Conservation (phyloP, 2,113 vertebrate species). For the Nymphicus hollandicus region DNA sequence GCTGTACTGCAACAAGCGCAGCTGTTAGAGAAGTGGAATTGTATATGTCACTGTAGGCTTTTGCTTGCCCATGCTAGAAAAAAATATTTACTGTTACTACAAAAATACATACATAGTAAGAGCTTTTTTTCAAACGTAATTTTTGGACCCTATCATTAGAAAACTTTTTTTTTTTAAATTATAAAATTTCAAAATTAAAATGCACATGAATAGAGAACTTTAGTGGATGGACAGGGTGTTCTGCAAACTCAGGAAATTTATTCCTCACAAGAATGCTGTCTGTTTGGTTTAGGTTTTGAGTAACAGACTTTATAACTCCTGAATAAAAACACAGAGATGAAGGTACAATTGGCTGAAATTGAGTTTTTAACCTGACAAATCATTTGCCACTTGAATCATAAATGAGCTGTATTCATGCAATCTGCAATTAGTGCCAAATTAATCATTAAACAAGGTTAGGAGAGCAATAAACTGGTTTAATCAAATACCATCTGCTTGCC, state of each 20-base stretch:
- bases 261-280: background rate
- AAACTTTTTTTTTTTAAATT: background rate
- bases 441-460: background rate
- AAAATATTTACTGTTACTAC: background rate
- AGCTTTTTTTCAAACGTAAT: background rate
- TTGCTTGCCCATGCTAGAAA: background rate
- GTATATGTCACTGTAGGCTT: background rate
- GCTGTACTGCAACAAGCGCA: background rate
- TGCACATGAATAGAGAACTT: background rate
- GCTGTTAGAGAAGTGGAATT: background rate
- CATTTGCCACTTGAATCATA: background rate
- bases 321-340: background rate
- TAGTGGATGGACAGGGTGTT: background rate
- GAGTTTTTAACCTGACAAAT: background rate
- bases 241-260: background rate
- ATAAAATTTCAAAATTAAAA: background rate
- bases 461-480: background rate
- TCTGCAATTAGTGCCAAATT: background rate
- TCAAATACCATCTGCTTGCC: background rate
- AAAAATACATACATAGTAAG: background rate
- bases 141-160: background rate
- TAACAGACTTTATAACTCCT: background rate
- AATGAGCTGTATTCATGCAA: background rate
- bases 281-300: background rate
- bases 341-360: background rate